Conservation (phyloP, 2,113 vertebrate genomes). For the Astur gentilis region DNA sequence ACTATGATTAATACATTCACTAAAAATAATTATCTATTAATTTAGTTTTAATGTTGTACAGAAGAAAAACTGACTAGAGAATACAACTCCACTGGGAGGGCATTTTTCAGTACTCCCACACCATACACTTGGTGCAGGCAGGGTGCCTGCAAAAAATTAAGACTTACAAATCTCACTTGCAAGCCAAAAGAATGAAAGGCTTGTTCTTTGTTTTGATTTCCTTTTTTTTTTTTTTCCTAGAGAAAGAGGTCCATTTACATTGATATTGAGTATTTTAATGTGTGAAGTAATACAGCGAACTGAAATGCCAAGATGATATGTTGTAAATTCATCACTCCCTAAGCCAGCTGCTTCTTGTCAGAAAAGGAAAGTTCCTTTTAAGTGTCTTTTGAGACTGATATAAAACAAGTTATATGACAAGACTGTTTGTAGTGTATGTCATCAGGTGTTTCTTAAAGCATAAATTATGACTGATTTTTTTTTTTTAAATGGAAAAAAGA, state of each 20-base stretch:
- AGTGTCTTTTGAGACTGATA: constrained; percentile 47
- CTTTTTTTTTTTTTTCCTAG: background rate
- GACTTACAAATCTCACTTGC: background rate
- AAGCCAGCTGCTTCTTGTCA: constrained; percentile 58
- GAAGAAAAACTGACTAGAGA: background rate
- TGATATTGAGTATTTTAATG: constrained; percentile 26
- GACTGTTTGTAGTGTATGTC: constrained; percentile 38
- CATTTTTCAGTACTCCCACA: background rate
- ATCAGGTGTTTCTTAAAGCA: constrained; percentile 51
- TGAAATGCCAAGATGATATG: constrained; percentile 8
- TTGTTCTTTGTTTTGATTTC: background rate
- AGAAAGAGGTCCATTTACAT: constrained; percentile 28
- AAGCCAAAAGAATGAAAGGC: background rate
- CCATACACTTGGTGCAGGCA: background rate
- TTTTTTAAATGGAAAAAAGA: background rate
- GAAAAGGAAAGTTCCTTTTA: constrained; percentile 32
- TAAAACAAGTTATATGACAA: constrained; percentile 50
- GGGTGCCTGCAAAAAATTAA: background rate
- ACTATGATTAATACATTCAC: background rate
- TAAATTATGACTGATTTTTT: constrained; percentile 27
- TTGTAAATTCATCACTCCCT: constrained; percentile 39
- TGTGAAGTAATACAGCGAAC: constrained; percentile 40
- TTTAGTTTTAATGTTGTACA: background rate
- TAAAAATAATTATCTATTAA: background rate
- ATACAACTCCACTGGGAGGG: background rate